Evolutionary conservation across 2,113 vertebrate species (phyloP), one percentile per base, ranked within the genome.

Genomic region (Podarcis cretensis): DNA sequence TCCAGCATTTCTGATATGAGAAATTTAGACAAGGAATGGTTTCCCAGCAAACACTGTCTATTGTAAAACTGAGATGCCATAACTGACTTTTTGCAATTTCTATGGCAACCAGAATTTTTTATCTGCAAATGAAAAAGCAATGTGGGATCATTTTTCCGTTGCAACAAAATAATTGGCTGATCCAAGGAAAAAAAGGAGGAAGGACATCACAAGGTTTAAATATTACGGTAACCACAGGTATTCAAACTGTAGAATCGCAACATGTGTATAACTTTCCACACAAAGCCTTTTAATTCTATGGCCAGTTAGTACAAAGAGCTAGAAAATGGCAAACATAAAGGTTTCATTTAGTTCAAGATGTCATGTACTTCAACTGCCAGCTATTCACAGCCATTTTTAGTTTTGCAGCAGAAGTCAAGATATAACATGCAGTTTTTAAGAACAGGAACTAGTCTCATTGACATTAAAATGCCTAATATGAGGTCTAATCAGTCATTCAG

Each of bases 21-120:
- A 91, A 80, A 83, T 71, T 89, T 69, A 81, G 54, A 57, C 93
- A 68, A 90, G 85, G 83, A 80, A 54, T 95, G 85, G 93, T 96
- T 96, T 96, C 93, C 91, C 91, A 93, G 95, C 94, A 96, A 93
- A 95, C 93, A 76, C 92, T 92, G 95, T 94, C 94, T 90, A 91
- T 93, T 96, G 83, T 2, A 89, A 93, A 85, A 89, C 90, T 95
- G 92, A 96, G 88, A 84, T 95, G 94, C 95, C 94, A 93, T 91
- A 92, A 94, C 91, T 92, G 93, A 68, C 86, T 90, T 92, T 94
- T 94, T 95, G 86, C 85, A 83, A 96, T 97, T 97, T 85, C 96
- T 92, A 93, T 96, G 94, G 91, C 94, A 97, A 97, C 97, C 23
- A 88, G 86, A 77, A 90, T 93, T 96, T 97, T 94, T 89, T 91